These are phyloP conservation scores for Carabus problematicus DNA, from an alignment of 2,888 invertebrate genomes.

Conservation along the genomic window DNA sequence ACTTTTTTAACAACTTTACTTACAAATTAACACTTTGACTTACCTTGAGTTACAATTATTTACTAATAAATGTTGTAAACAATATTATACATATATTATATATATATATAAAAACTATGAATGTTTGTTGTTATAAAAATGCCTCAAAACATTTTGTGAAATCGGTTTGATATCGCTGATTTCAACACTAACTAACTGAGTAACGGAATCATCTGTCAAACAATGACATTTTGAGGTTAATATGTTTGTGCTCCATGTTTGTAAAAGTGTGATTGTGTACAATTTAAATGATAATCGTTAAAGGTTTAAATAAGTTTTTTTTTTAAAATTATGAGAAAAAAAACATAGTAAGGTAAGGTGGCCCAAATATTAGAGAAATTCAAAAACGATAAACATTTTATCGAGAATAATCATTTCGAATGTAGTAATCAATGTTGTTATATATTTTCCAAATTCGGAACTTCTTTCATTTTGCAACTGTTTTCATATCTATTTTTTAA, in stretches of 20 bases:
- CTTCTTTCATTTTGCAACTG: neutral
- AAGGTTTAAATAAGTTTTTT: neutral
- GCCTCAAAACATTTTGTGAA: conserved; percentile 19
- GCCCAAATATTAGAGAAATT: conserved; percentile 15
- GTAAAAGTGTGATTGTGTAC: conserved; percentile 3
- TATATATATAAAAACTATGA: neutral
- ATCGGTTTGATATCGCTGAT: neutral
- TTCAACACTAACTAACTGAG: too few relatives aligned
- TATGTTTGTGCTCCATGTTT: conserved; percentile 5
- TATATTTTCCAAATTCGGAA: neutral
- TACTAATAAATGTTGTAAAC: conserved; percentile 15
- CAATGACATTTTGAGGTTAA: neutral
- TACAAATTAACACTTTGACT: neutral
- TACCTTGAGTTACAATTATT: too few relatives aligned
- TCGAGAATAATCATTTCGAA: neutral
- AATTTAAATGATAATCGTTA: too few relatives aligned
- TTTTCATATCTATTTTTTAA: too few relatives aligned
- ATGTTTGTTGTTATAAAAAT: conserved; percentile 19
- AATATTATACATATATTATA: neutral
- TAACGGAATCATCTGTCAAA: neutral
- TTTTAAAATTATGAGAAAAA: conserved; percentile 2
- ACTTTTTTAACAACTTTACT: neutral
- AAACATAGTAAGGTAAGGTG: conserved; percentile 11
- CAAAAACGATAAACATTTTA: conserved; percentile 7
- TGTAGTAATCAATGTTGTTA: neutral